Evolutionary conservation across 2,113 vertebrate genomes (phyloP).

Genomic region (Solea solea): DNA sequence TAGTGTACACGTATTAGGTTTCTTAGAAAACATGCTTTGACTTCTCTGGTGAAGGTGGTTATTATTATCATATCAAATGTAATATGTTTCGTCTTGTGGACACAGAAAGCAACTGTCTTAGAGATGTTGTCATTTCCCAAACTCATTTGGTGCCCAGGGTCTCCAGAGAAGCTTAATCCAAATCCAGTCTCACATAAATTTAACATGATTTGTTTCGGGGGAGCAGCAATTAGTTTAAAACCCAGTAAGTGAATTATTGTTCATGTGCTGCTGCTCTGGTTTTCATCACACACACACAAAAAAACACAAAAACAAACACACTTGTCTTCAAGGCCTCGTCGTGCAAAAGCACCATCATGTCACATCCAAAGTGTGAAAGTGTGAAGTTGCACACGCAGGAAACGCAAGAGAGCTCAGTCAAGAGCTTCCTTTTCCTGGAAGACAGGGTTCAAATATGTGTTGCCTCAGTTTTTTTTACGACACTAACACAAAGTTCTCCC

Average conservation of each 20-base stretch:
- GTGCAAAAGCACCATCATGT: no score
- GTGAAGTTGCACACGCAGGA: background rate
- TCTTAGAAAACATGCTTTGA: no score
- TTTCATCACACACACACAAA: background rate
- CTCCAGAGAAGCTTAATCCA: background rate
- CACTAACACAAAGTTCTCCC: no score
- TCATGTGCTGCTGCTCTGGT: slow-evolving; percentile 29
- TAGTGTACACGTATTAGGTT: no score
- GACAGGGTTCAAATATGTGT: no score
- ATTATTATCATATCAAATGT: no score
- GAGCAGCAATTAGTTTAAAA: background rate
- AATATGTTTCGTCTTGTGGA: no score
- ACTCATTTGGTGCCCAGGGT: background rate
- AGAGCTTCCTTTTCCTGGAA: background rate
- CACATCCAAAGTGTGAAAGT: background rate
- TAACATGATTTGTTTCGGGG: slow-evolving; percentile 19
- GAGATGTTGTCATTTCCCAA: background rate
- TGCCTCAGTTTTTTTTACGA: no score
- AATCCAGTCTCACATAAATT: background rate
- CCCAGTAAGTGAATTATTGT: slow-evolving; percentile 18
- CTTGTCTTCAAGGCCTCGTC: no score
- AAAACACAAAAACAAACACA: no score
- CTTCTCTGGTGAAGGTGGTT: no score
- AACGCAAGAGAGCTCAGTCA: background rate
- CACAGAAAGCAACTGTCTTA: no score